Evolutionary conservation across 2,888 invertebrate genomes (phyloP).

Genomic region (Nymphalis urticae): DNA sequence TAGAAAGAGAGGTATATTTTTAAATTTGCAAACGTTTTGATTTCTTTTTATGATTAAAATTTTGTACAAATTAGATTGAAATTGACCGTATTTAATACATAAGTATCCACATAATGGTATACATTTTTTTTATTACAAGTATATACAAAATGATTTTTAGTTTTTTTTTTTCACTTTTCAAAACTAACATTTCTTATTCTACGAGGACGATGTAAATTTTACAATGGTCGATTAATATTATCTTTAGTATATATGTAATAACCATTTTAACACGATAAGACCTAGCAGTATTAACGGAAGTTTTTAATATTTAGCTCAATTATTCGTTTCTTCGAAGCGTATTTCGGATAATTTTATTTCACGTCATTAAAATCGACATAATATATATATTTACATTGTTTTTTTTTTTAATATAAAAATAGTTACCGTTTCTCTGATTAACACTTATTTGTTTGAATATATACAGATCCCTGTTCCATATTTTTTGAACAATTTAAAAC

Average conservation of each 20-base stretch:
- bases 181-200: constrained; percentile 11
- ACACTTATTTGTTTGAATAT: constrained; percentile 23
- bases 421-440: constrained; percentile 24
- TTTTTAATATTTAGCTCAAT: constrained; percentile 11
- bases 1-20: neutral
- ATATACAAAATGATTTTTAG: constrained; percentile 6
- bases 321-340: constrained; percentile 25
- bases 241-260: constrained; percentile 12
- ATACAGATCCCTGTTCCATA: constrained; percentile 31
- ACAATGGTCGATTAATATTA: constrained; percentile 11
- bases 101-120: neutral
- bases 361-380: constrained; percentile 12
- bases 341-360: constrained; percentile 11
- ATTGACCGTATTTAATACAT: constrained; percentile 1
- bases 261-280: constrained; percentile 2
- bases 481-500: constrained; percentile 3
- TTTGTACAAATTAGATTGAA: constrained; percentile 10
- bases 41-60: neutral
- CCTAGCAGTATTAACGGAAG: constrained; percentile 5
- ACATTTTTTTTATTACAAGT: constrained; percentile 5
- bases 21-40: neutral
- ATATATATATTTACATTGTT: constrained; percentile 13
- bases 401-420: constrained; percentile 33
- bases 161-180: neutral
- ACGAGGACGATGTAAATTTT: constrained; percentile 9